Conservation (phyloP, 1,140 invertebrate genomes). For the Bicyclus anynana region DNA sequence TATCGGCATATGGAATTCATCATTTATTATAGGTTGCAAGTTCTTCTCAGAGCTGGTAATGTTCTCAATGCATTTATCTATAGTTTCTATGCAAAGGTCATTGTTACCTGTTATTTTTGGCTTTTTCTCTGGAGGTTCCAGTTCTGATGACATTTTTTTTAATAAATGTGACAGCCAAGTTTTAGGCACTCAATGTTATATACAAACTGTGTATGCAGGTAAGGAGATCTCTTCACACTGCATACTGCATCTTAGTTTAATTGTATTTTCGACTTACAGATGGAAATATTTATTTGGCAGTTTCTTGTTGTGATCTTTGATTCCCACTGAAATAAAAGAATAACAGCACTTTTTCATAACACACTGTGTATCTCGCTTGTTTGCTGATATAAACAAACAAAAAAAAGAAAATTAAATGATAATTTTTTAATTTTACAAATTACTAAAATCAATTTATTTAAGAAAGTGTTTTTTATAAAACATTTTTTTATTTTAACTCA, state of each 20-base stretch:
- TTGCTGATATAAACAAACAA: not conserved
- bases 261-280: no score
- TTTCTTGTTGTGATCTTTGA: conserved; percentile 10
- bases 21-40: conserved; percentile 41
- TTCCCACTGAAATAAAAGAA: conserved; percentile 61
- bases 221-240: no score
- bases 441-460: no score
- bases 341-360: conserved; percentile 35
- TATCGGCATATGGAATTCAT: conserved; percentile 72
- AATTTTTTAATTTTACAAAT: no score
- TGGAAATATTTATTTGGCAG: not conserved
- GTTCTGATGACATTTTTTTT: conserved; percentile 24
- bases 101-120: conserved; percentile 28
- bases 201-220: no score
- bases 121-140: conserved; percentile 48
- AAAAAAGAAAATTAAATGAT: no score
- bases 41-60: conserved; percentile 38
- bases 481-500: no score
- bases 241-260: no score
- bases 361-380: conserved; percentile 8
- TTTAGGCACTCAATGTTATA: no score
- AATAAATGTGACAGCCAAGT: no score
- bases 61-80: conserved; percentile 39
- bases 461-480: no score
- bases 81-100: conserved; percentile 16